Percentiles rank a stretch among this genome's conserved stretches.
Evolutionary conservation across 2,888 invertebrate species (phyloP).

Genomic region (Sphaeridia pumilis): DNA sequence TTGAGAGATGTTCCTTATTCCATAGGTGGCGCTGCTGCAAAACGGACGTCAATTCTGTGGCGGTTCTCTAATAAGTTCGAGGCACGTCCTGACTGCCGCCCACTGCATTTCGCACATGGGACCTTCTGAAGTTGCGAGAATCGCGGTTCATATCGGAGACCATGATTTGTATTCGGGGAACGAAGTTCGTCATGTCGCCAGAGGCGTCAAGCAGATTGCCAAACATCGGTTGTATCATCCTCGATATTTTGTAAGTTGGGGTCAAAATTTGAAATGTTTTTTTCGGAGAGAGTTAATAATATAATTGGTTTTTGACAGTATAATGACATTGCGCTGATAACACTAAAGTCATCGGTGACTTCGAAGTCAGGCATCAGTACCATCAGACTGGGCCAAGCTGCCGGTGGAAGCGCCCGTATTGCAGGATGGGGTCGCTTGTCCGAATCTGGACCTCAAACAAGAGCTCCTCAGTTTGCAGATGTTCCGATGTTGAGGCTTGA

Average conservation of each 20-base stretch:
- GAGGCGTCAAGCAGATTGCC: constrained; percentile 70
- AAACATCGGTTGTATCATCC: constrained; percentile 47
- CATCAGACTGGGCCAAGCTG: constrained; percentile 19
- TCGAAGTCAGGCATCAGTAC: constrained; percentile 23
- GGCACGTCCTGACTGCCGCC: constrained; percentile 36
- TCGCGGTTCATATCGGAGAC: constrained; percentile 70
- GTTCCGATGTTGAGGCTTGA: constrained; percentile 71
- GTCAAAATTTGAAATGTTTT: too few species aligned
- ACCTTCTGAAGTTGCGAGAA: constrained; percentile 53
- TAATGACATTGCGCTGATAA: constrained; percentile 31
- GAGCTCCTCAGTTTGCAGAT: constrained; percentile 66
- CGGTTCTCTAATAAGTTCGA: constrained; percentile 33
- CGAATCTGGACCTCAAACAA: constrained; percentile 64
- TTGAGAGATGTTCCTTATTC: neutral
- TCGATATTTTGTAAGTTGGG: neutral
- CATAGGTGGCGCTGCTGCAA: constrained; percentile 32
- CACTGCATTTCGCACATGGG: constrained; percentile 35
- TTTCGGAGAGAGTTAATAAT: constrained; percentile 2
- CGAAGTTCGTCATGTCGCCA: constrained; percentile 64
- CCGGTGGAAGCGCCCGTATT: constrained; percentile 12
- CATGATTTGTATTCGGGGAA: constrained; percentile 63
- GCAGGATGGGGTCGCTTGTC: constrained; percentile 20
- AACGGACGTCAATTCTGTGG: constrained; percentile 36
- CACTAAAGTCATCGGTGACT: constrained; percentile 26
- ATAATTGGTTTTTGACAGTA: constrained; percentile 18